A percentile compares a stretch with the other conserved stretches of the same genome.
phyloP scores from a whole-genome alignment of 2,888 invertebrate genomes.

The Eristalinus sepulchralis region DNA sequence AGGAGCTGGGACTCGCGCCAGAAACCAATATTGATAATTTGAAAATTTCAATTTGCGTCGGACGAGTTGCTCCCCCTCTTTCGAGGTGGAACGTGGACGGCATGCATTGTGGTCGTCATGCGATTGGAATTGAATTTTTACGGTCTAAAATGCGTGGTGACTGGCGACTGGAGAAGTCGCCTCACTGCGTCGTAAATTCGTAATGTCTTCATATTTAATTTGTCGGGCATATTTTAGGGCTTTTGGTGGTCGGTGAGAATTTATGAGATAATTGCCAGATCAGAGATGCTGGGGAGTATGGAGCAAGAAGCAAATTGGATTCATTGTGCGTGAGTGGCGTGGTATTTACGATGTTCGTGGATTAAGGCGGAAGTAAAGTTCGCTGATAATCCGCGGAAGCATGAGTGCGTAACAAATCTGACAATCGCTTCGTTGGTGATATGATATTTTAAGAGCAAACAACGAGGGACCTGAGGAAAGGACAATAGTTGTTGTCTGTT shows the following conservation, averaged over 20 bases:
- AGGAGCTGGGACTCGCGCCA: conserved; percentile 33
- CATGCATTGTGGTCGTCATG: conserved; percentile 2
- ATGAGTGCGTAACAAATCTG: conserved; percentile 27
- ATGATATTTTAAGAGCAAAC: no score
- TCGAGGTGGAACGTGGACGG: background rate
- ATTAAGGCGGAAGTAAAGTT: background rate
- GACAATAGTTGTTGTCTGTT: no score
- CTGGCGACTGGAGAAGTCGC: conserved; percentile 13
- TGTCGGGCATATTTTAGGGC: conserved; percentile 72
- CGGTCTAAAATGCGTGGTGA: conserved; percentile 4
- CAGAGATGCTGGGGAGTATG: background rate
- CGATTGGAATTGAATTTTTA: conserved; percentile 49
- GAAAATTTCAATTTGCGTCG: conserved; percentile 65
- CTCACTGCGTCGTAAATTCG: conserved; percentile 73
- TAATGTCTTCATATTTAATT: conserved; percentile 77
- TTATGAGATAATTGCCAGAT: conserved; percentile 62
- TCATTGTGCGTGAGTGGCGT: conserved; percentile 49
- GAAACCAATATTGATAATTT: conserved; percentile 71
- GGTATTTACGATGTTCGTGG: conserved; percentile 27
- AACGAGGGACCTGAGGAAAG: no score
- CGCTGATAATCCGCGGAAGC: conserved; percentile 55
- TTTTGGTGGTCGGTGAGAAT: conserved; percentile 57
- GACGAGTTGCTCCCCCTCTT: background rate
- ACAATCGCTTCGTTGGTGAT: background rate
- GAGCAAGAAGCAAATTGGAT: conserved; percentile 34